Base-by-base conservation (phyloP, 2,888 invertebrate species). In the Stenichneumon culpator region DNA sequence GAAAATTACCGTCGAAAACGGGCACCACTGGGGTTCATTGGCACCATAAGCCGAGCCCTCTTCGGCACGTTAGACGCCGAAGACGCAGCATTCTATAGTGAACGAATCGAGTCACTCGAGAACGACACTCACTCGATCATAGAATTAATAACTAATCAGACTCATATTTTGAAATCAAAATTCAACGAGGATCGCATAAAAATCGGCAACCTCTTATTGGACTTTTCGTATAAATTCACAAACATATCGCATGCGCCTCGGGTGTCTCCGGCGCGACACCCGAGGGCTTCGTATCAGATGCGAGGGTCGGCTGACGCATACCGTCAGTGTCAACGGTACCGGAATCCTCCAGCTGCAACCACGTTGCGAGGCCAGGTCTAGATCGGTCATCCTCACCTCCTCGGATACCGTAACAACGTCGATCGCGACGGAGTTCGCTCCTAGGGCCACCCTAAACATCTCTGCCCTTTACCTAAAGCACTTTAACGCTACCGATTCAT, bases 231-330 rank as follows among this genome's bases (percentile, higher is more conserved):
- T 16, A 68, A 78, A 57, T 22, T 44, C 11, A n/a, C 25, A 5
- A 75, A 67, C 14, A 36, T 14, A 7, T 52, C 22, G 3, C 50
- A 22, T 3, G 7, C 5, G 25, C 77, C 68, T 0, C 16, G 70
- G 16, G 9, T 79, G 14, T 69, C 25, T 69, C 69, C 6, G 28
- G 50, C 32, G 69, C 69, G 14, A 50, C 7, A 7, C 69, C 50
- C 3, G 69, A 69, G 14, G 52, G 9, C 28, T 69, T 7, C 69
- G 25, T 3, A 22, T 67, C 9, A 67, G 39, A 44, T 67, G 67
- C 47, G 47, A 47, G 16, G 16, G 14, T 16, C 47, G 47, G 14
- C 14, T 3, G 14, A 14, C 47, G 47, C 47, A 16, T 3, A 47
- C 47, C 9, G 1, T 47, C 47, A 14, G 9, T 3, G 22, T 67